phyloP scores from a whole-genome alignment of 2,797 vertebrate genomes.

The Anguilla megastoma region DNA sequence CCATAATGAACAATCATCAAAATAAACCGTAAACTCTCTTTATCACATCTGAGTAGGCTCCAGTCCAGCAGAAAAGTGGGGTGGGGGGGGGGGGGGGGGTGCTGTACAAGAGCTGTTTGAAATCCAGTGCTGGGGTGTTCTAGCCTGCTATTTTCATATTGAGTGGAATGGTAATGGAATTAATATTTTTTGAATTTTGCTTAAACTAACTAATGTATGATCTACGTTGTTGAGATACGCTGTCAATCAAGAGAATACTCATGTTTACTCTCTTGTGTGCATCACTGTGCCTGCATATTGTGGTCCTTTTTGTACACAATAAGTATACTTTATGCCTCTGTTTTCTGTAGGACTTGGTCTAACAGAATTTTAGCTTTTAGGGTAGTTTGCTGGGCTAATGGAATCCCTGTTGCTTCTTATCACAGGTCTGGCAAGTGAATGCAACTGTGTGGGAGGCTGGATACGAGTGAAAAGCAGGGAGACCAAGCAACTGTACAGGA shows the following conservation, averaged over 20 bases:
- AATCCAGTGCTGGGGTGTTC: neutral
- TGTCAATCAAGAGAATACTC: neutral
- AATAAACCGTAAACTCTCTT: neutral
- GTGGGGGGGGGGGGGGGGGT: neutral
- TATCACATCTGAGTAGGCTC: neutral
- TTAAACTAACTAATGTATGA: neutral
- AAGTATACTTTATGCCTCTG: neutral
- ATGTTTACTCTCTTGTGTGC: neutral
- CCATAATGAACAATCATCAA: neutral
- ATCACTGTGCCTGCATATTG: neutral
- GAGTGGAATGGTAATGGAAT: neutral
- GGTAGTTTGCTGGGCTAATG: neutral
- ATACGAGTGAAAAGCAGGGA: conserved; percentile 50
- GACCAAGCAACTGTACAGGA: conserved; percentile 38
- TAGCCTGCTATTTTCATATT: neutral
- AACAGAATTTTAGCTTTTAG: neutral
- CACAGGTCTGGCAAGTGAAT: conserved; percentile 63
- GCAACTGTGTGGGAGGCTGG: conserved; percentile 45
- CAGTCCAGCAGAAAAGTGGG: neutral
- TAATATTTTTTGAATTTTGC: neutral
- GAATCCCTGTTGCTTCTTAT: conserved; percentile 25
- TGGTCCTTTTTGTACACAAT: neutral
- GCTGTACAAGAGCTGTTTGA: neutral
- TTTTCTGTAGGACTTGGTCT: neutral
- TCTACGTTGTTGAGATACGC: neutral